These are phyloP conservation scores for Lepisosteus osseus DNA, from an alignment of 2,113 vertebrate species.

Conservation along the genomic window DNA sequence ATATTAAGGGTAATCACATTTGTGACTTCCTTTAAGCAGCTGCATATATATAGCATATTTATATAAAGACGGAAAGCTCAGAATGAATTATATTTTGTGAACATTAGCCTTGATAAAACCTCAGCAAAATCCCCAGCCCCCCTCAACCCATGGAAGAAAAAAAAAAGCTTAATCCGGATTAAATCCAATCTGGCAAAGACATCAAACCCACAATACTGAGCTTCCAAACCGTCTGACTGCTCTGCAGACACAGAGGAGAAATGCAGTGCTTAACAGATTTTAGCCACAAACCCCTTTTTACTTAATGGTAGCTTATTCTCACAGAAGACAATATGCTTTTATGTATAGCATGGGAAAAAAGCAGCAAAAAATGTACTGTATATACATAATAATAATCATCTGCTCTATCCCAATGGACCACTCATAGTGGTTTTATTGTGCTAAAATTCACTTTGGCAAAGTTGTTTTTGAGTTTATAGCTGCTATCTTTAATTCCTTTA, in stretches of 20 bases:
- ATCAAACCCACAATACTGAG: conserved; percentile 72
- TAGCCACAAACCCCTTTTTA: conserved; percentile 46
- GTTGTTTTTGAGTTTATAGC: no score
- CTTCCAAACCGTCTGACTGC: conserved; percentile 65
- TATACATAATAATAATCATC: conserved; percentile 33
- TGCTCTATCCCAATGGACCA: conserved; percentile 37
- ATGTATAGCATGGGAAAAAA: conserved; percentile 45
- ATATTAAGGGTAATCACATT: conserved; percentile 23
- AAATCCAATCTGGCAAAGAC: conserved; percentile 77
- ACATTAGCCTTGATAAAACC: no score
- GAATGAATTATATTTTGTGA: not conserved
- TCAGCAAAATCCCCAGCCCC: not conserved
- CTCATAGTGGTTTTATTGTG: no score
- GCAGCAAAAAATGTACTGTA: conserved; percentile 39
- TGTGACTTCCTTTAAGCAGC: conserved; percentile 17
- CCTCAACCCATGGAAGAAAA: conserved; percentile 10
- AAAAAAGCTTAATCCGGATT: conserved; percentile 71
- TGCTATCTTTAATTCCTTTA: no score
- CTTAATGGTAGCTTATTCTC: conserved; percentile 49
- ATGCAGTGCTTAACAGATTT: conserved; percentile 45
- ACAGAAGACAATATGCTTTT: conserved; percentile 46
- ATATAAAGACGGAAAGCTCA: not conserved
- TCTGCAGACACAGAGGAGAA: conserved; percentile 35
- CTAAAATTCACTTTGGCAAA: no score
- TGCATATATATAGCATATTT: not conserved